Base-by-base conservation (phyloP, 2,113 vertebrate species). In the Pampusana beccarii region DNA sequence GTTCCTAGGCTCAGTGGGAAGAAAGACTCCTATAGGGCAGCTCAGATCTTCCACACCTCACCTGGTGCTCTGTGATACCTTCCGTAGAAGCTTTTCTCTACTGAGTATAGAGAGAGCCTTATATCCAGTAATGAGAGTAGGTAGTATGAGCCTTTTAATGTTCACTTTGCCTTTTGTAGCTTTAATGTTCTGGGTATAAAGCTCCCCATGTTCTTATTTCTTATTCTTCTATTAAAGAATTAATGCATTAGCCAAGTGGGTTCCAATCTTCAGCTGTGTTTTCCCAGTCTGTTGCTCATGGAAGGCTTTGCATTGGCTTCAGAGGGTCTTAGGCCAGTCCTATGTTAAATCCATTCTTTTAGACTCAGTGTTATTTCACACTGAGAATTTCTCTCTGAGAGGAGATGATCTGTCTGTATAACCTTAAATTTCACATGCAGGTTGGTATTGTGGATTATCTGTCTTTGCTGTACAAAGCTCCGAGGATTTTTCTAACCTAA, bases 381-480 rank as follows among this genome's bases (percentile, higher is more conserved):
- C 29, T 70, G 64, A 46, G 42, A 58, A 19, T 61, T 66, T n/a
- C 42, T 44, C 42, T 44, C 42, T 44, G 44, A 8, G 16, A 69
- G 9, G 53, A 46, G 50, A 19, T 60, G 44, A 60, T 80, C 58
- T 36, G 58, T 44, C 46, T 34, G 31, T 29, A 2, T 80, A 70
- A 83, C 67, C 62, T 74, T 70, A 70, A 60, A 62, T 94, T 95
- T 95, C 88, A 26, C 58, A 13, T 9, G 11, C 17, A 28, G 26
- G 25, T 85, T 8, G 2, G 38, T 9, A 6, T 48, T 82, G 83
- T 0, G 26, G 86, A 64, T 96, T 95, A 91, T 74, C 67, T 91
- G 93, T 66, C 85, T 93, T 94, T 95, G 73, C 91, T 88, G 65
- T 64, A 90, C 40, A 66, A 92, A 94, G n/a, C 90, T 61, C 42